Percentiles rank a stretch among this genome's conserved stretches.
Conservation (phyloP, 2,888 invertebrate genomes). For the Drosophila longiperda region DNA sequence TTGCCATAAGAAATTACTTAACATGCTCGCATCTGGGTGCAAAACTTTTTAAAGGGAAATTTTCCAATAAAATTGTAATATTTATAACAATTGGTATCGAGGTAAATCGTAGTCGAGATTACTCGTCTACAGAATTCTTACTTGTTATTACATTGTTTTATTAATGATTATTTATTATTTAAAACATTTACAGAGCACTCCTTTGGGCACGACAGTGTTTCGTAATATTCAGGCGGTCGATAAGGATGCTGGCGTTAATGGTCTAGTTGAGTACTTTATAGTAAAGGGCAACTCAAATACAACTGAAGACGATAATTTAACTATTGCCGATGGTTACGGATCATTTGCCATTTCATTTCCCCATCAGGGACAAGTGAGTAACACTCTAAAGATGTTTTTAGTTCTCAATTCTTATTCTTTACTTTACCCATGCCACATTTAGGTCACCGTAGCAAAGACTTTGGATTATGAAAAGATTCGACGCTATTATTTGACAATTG, state of each 20-base stretch:
- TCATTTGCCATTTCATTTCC: constrained; percentile 94
- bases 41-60: no score
- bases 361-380: constrained; percentile 90
- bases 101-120: no score
- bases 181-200: constrained; percentile 89
- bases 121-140: no score
- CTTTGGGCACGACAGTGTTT: constrained; percentile 94
- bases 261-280: constrained; percentile 94
- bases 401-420: not conserved
- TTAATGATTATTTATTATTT: not conserved
- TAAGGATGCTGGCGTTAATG: constrained; percentile 94
- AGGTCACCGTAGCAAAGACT: constrained; percentile 92
- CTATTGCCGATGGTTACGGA: constrained; percentile 91
- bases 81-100: no score
- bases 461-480: constrained; percentile 95
- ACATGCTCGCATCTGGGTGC: no score
- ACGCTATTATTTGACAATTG: constrained; percentile 93
- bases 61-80: no score
- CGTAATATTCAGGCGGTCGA: constrained; percentile 92
- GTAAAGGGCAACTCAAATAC: constrained; percentile 87
- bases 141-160: constrained; percentile 13
- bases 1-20: no score
- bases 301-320: constrained; percentile 87
- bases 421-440: constrained; percentile 16
- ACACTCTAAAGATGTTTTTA: not conserved